Base-by-base conservation (phyloP, 2,888 invertebrate species). In the Hylaea fasciaria region DNA sequence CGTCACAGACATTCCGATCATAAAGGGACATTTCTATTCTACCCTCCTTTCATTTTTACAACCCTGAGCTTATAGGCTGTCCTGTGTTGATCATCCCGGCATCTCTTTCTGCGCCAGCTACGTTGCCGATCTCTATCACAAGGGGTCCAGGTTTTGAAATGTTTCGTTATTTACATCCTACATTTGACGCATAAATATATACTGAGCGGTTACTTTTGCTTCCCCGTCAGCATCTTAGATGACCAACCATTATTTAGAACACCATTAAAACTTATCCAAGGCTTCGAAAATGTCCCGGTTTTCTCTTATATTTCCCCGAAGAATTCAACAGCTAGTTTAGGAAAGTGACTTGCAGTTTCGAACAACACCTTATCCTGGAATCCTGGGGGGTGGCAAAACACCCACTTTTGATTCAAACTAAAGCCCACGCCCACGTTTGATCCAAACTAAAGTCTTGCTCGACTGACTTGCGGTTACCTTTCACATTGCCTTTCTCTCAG, bases 281-380 rank as follows among this genome's bases (percentile, higher is more conserved):
- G 12, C 29, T n/a, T 40, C 28, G 40, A 14, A 28, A n/a, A 46
- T 40, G 44, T 12, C 11, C 14, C 49, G 29, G 28, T 1, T 52
- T 49, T 29, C 44, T 41, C 16, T 54, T 53, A 43, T 17, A 54
- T 49, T 54, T 46, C 45, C 47, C 61, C 43, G 13, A 46, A 56
- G 61, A 52, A 56, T 56, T 51, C 35, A 45, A 46, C 32, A 51
- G 46, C 50, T 50, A 59, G 59, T 57, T 62, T 53, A 14, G 32
- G 47, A 46, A 50, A 57, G 56, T 62, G 65, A 65, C 62, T 59
- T 59, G 62, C 53, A 35, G 39, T 59, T 62, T 41, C 13, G 28
- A 55, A 58, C 48, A 51, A 48, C 47, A 48, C 10, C 35, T 44
- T 13, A 54, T 46, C 39, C 39, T 22, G 22, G 22, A 22, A 22